A percentile compares a stretch with the other conserved stretches of the same genome.
These are phyloP conservation scores for Characodon lateralis DNA, from an alignment of 2,797 vertebrate genomes.

Conservation along the genomic window DNA sequence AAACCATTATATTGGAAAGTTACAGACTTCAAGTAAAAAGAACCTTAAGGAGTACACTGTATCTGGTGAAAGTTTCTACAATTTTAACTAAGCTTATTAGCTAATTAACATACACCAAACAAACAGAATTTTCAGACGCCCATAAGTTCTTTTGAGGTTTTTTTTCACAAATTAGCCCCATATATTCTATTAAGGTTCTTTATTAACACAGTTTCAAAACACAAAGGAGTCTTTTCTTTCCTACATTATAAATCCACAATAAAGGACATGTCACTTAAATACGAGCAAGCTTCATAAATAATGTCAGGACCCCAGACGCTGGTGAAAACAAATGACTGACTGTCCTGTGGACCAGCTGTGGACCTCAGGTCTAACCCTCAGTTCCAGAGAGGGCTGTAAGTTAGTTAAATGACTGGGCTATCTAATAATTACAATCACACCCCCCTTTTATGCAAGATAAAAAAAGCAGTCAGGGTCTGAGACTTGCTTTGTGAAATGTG, in stretches of 20 bases:
- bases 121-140: no score
- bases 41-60: neutral
- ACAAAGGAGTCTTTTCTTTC: slow-evolving; percentile 55
- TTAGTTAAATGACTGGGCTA: slow-evolving; percentile 57
- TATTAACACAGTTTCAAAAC: slow-evolving; percentile 18
- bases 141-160: neutral
- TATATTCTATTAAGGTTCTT: neutral
- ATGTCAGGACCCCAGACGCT: slow-evolving; percentile 59
- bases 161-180: neutral
- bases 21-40: neutral
- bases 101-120: neutral
- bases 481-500: slow-evolving; percentile 51
- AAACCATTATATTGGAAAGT: neutral
- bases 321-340: slow-evolving; percentile 65
- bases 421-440: slow-evolving; percentile 68
- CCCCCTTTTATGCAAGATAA: slow-evolving; percentile 20
- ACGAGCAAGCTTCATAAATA: slow-evolving; percentile 63
- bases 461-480: slow-evolving; percentile 33
- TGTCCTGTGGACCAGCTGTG: slow-evolving; percentile 59
- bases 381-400: slow-evolving; percentile 58
- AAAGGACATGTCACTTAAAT: slow-evolving; percentile 50
- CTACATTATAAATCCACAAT: slow-evolving; percentile 38
- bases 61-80: neutral
- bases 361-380: slow-evolving; percentile 44
- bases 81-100: neutral